Evolutionary conservation across 1,140 invertebrate genomes (phyloP), one percentile per base, ranked within the genome.

Genomic region (Hylaeus volcanicus): DNA sequence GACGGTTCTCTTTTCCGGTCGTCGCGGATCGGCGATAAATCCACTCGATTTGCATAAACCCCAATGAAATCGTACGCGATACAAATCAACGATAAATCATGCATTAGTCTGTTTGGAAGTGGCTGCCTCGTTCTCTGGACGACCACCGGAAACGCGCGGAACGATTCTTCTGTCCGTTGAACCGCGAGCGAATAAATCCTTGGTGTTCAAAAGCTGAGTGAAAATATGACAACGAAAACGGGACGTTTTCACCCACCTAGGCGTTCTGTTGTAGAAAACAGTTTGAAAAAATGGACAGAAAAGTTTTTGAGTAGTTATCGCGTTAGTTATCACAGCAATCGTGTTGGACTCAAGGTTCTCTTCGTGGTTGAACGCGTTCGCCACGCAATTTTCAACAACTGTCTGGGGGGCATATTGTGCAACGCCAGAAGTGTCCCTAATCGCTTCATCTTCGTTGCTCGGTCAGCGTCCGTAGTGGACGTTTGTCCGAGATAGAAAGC

Each of bases 21-120:
- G 26, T 64, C 61, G 2, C 51, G 14, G 39, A 39, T 43, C 39
- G 37, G 0, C n/a, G 63, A 75, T 75, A 75, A 75, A 66, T 68
- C 74, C 63, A n/a, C 5, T 2, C 41, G 39, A 75, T 68, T 68
- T 75, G 74, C 63, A 75, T 75, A 51, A 68, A 75, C 64, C n/a
- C 51, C 51, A 66, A 75, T 45, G 74, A 68, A 75, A 56, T 75
- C 74, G 64, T 43, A n/a, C 74, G 53, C 43, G 74, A 76, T 76
- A 68, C 74, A 39, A 58, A 77, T 77, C 65, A 55, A 14, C 11
- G 43, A 77, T 77, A 77, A 70, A 77, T 77, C 74, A 70, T 70
- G 65, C 65, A 77, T 70, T 70, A 60, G 53, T 58, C 61, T 15
- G 48, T 45, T 26, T 65, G 48, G 48, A 66, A 64, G 37, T 65